Evolutionary conservation across 1,140 invertebrate genomes (phyloP), one percentile per base, ranked within the genome.

Genomic region (Formica selysi): DNA sequence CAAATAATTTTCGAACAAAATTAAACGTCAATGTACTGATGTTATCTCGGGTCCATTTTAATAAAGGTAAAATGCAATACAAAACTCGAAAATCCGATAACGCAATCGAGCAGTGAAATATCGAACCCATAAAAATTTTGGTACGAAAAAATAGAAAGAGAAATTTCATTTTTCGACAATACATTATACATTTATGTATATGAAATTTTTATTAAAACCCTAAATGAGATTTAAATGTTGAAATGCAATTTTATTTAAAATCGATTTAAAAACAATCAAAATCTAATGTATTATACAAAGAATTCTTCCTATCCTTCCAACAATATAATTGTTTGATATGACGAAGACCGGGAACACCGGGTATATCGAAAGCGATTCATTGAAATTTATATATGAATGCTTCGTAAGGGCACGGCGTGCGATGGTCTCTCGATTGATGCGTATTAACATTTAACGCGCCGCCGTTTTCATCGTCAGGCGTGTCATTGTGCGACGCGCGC

Each of bases 371-470:
- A 79, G 85, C 91, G 81, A 86, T 92, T 92, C 90, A 93, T 93
- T 92, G 88, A 93, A 90, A 93, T 93, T 92, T 92, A 93, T 93
- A 92, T 93, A 92, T 93, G 92, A 92, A 92, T 92, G 91, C 91
- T 89, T 91, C 65, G 84, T 84, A 91, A 92, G 90, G 92, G 92
- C 90, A 92, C 91, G 92, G 92, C 92, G 86, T 59, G 78, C 84
- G 64, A 65, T 89, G 73, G 38, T 86, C 88, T 54, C 41, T 57
- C 70, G 76, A 64, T 84, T 76, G 86, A 76, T 70, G 62, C 74
- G 78, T 88, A 91, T 91, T 87, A 88, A 87, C 71, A 67, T 87
- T 79, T 78, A 62, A 48, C 78, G 19, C 36, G 71, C 65, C 64
- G 65, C 57, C 13, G 68, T 48, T 91, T 76, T 85, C 87, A 89